Evolutionary conservation across 1,140 invertebrate species (phyloP), one percentile per base, ranked within the genome.

Genomic region (Eubasilissa regina): DNA sequence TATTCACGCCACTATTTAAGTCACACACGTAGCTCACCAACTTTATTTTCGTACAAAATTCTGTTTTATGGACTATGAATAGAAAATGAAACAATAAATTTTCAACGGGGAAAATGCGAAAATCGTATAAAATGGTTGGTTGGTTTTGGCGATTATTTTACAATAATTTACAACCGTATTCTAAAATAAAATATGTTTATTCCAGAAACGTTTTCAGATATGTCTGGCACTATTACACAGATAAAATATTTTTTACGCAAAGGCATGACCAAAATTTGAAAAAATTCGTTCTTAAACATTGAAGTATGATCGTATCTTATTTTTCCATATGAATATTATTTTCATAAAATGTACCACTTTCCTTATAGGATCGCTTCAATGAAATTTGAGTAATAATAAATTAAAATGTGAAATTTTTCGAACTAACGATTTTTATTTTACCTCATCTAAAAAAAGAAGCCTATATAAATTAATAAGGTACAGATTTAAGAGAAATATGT

Each of bases 41-140:
- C 17, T 58, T 35, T 35, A 58, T 58, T 58, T 56, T 11, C 55
- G 15, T 21, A 58, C 21, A 58, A 58, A 58, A 21, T 58, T 56
- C 19, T 15, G 53, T 56, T 58, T 58, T 58, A 58, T 58, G 55
- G 55, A 58, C 55, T 19, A 58, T 58, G 55, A 58, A 58, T 58
- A 58, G 8, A 58, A 58, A 58, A 58, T 58, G 55, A 58, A 21
- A 58, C 55, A 58, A 21, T 11, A 21, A 15, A 19, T 58, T 58
- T 58, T 19, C 55, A 58, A 21, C 55, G 21, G 55, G 53, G 21
- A 58, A 58, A 58, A 21, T 58, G 21, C 9, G 21, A 58, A 19
- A 19, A 15, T 15, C 21, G 21, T 19, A 58, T 19, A 58, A 58
- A 6, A 17, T 58, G 12, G 11, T 12, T 15, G 17, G 55, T 13